Conservation (phyloP, 2,797 vertebrate species). For the Glyptemys insculpta region DNA sequence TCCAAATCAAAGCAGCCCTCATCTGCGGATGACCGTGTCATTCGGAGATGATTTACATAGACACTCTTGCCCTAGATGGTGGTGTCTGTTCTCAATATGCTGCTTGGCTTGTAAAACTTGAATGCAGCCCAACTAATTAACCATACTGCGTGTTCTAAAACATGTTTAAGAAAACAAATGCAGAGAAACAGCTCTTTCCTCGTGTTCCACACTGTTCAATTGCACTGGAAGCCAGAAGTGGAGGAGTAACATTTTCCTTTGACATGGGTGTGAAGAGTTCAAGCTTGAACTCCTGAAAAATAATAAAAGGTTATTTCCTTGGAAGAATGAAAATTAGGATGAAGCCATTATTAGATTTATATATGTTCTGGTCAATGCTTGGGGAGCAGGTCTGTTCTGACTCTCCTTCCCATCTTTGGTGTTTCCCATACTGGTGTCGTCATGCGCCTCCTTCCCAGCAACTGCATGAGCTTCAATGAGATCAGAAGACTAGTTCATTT, state of each 20-base stretch:
- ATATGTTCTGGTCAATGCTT: background rate
- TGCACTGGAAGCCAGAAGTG: constrained; percentile 64
- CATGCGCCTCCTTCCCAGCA: background rate
- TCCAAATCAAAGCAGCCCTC: constrained; percentile 60
- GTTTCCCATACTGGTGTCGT: background rate
- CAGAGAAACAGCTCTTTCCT: constrained; percentile 40
- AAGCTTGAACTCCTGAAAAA: constrained; percentile 47
- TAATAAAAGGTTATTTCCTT: constrained; percentile 35
- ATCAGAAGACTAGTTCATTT: constrained; percentile 7
- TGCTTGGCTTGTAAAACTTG: constrained; percentile 54
- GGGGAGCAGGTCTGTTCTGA: background rate
- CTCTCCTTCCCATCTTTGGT: constrained; percentile 20
- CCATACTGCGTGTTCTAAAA: constrained; percentile 64
- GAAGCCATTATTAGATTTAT: constrained; percentile 24
- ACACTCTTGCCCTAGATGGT: constrained; percentile 44
- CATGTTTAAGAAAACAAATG: constrained; percentile 49
- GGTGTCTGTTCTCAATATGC: constrained; percentile 67
- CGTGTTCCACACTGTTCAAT: constrained; percentile 46
- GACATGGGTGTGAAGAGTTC: constrained; percentile 56
- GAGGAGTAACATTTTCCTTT: constrained; percentile 29
- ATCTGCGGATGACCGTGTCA: constrained; percentile 52
- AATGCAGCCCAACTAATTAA: constrained; percentile 71
- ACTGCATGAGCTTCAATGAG: constrained; percentile 6
- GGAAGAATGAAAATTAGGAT: background rate
- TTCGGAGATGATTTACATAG: constrained; percentile 72